A percentile compares a stretch with the other conserved stretches of the same genome.
Evolutionary conservation across 2,113 vertebrate species (phyloP).

Genomic region (Isichthys henryi): DNA sequence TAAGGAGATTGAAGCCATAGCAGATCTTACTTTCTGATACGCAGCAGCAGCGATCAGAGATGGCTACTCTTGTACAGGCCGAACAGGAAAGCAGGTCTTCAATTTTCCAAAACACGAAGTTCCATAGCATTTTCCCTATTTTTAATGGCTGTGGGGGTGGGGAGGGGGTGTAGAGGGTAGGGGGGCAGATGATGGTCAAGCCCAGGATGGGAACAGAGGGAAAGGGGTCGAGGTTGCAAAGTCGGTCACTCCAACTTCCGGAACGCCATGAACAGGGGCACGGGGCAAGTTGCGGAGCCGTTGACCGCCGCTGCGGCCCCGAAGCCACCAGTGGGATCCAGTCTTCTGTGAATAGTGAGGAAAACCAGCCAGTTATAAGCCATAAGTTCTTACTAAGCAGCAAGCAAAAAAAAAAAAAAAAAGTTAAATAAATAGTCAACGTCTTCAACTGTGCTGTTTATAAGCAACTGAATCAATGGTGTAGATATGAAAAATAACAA

Average conservation of each 20-base stretch:
- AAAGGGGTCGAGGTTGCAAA: neutral
- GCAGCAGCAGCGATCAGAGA: slow-evolving; percentile 47
- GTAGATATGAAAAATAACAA: slow-evolving; percentile 15
- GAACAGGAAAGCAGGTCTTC: neutral
- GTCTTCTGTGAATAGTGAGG: slow-evolving; percentile 38
- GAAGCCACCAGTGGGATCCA: slow-evolving; percentile 34
- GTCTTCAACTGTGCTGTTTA: slow-evolving; percentile 46
- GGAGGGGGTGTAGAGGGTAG: too few relatives aligned
- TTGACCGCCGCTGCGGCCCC: neutral
- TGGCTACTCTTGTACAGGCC: neutral
- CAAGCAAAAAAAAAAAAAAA: slow-evolving; percentile 38
- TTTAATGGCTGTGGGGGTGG: neutral
- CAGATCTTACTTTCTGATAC: slow-evolving; percentile 65
- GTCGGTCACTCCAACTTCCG: neutral
- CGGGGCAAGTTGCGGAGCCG: neutral
- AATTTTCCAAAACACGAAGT: slow-evolving; percentile 4
- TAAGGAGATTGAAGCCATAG: slow-evolving; percentile 88
- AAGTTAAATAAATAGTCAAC: slow-evolving; percentile 43
- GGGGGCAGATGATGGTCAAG: neutral
- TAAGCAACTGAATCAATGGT: slow-evolving; percentile 38
- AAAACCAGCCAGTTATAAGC: slow-evolving; percentile 54
- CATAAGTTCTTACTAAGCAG: slow-evolving; percentile 59
- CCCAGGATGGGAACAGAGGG: neutral
- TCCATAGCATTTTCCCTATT: slow-evolving; percentile 8
- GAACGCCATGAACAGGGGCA: neutral